Base-by-base conservation (phyloP, 2,888 invertebrate genomes). In the Aricia artaxerxes region DNA sequence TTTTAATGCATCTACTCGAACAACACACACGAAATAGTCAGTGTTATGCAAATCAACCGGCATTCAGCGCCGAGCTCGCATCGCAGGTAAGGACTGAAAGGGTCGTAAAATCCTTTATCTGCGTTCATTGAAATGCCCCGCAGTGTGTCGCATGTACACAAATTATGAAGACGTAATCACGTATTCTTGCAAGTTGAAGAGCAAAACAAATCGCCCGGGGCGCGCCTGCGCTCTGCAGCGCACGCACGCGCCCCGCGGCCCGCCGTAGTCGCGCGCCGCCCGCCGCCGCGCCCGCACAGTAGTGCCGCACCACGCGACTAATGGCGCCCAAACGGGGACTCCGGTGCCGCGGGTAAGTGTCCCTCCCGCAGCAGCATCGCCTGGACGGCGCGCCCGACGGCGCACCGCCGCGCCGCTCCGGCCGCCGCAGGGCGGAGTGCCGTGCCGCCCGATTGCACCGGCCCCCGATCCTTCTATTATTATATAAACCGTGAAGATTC, bases 241-340 rank as follows among this genome's bases (percentile, higher is more conserved):
- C 72, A 82, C 82, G 89, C 91, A 91, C 89, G 92, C 92, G 91
- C 90, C 85, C 84, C 89, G 89, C 89, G 24, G 24, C 24, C 24
- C 24, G 24, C 24, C 89, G 91, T 91, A 92, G 91, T 90, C 88
- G 90, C 91, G 91, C 89, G 89, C 88, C 83, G 88, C 88, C 88
- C 87, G 84, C 86, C 87, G 89, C 90, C 88, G 89, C 84, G 85
- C 87, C 85, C 87, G 85, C 83, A 83, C 82, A 85, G 85, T 86
- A 86, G 87, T 79, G 78, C 81, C 86, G 87, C 90, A 88, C 86
- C 92, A 91, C 91, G 92, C 92, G 92, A 87, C 90, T 88, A 90
- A 94, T 93, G 93, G 93, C 94, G 92, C 93, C 90, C 90, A 90
- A 89, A 89, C 87, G 84, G 90, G 90, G 89, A 89, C 89, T 88